Evolutionary conservation across 2,113 vertebrate species (phyloP).

Genomic region (Gasterosteus aculeatus): DNA sequence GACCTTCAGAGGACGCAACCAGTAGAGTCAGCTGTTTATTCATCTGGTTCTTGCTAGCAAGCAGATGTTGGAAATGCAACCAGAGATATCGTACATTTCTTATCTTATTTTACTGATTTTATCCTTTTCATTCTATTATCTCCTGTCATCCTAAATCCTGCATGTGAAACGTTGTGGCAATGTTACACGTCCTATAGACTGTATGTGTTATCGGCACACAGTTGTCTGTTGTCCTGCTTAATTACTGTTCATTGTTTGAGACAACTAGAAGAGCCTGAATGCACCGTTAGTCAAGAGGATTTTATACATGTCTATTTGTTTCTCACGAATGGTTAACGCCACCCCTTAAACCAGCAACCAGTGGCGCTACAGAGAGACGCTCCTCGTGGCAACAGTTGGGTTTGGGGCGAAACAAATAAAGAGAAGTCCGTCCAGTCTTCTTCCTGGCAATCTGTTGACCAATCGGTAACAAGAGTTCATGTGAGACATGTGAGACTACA

Average conservation of each 20-base stretch:
- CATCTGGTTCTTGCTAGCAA: neutral
- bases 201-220: neutral
- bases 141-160: too few species aligned
- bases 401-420: slow-evolving; percentile 2
- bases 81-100: neutral
- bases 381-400: too few species aligned
- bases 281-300: too few species aligned
- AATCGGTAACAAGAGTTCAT: neutral
- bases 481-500: neutral
- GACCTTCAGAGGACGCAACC: neutral
- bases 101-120: too few species aligned
- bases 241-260: neutral
- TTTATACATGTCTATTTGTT: too few species aligned
- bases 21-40: neutral
- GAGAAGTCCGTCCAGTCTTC: neutral
- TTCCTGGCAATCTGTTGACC: slow-evolving; percentile 11
- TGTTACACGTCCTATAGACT: neutral
- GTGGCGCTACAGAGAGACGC: too few species aligned
- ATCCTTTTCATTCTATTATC: too few species aligned
- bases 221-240: neutral
- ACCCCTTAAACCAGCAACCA: too few species aligned
- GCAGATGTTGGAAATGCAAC: neutral
- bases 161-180: too few species aligned
- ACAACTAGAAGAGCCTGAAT: neutral
- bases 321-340: too few species aligned